phyloP scores from a whole-genome alignment of 2,797 vertebrate genomes.

The Lacerta agilis region DNA sequence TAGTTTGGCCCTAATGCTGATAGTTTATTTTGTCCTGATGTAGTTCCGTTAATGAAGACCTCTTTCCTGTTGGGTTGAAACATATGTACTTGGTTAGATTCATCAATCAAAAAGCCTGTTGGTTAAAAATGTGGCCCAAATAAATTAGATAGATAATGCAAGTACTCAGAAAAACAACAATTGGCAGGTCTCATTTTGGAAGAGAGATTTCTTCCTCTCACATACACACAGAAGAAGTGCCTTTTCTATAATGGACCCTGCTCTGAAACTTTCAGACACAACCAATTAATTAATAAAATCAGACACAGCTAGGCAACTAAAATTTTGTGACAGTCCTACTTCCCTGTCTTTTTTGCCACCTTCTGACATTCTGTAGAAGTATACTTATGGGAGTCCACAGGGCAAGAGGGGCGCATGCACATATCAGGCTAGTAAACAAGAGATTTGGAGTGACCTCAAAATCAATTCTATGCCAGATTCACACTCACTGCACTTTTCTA shows the following conservation, averaged over 20 bases:
- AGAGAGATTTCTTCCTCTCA: background rate
- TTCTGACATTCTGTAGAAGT: background rate
- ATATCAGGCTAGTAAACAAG: too few species aligned
- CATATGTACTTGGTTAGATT: background rate
- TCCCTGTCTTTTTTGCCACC: background rate
- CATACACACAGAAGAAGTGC: background rate
- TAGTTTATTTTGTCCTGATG: background rate
- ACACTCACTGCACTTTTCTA: too few species aligned
- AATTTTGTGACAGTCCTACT: background rate
- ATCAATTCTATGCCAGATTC: too few species aligned
- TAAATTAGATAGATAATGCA: background rate
- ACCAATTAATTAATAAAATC: background rate
- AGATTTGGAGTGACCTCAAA: too few species aligned
- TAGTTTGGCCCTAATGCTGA: background rate
- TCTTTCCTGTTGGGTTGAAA: background rate
- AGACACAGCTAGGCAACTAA: background rate
- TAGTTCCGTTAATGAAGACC: background rate
- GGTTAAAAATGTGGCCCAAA: background rate
- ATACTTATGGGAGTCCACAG: too few species aligned
- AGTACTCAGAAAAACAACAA: background rate
- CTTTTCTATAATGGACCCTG: background rate
- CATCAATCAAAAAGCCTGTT: background rate
- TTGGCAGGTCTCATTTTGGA: background rate
- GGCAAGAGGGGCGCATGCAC: too few species aligned
- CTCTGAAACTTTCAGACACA: background rate